Conservation (phyloP, 2,113 vertebrate genomes). For the Hemicordylus capensis region DNA sequence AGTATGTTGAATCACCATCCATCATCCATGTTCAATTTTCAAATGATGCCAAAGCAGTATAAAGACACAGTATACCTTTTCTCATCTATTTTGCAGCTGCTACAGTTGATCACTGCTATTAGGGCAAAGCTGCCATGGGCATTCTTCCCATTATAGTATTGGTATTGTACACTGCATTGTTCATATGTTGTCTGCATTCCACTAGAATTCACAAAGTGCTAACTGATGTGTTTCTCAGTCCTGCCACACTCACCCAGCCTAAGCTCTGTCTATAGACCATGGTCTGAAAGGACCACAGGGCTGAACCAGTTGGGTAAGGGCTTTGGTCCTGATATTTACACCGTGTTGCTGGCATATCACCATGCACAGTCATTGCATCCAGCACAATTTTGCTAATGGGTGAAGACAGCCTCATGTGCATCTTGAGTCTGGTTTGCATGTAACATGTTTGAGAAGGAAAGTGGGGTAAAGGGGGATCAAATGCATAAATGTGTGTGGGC, state of each 20-base stretch:
- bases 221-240: neutral
- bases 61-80: neutral
- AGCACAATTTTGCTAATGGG: neutral
- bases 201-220: neutral
- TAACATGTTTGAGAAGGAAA: neutral
- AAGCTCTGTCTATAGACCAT: accelerated
- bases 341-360: neutral
- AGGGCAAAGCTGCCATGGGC: neutral
- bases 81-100: neutral
- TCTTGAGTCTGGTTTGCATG: accelerated
- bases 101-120: neutral
- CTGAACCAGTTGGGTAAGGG: neutral
- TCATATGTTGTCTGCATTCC: neutral
- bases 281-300: neutral
- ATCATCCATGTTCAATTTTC: neutral
- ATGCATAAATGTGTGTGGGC: neutral
- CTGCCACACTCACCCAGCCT: neutral
- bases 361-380: neutral
- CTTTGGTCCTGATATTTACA: accelerated
- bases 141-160: neutral
- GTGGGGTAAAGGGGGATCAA: neutral
- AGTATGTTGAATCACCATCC: neutral
- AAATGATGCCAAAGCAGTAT: neutral
- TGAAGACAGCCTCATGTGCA: neutral
- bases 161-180: neutral